phyloP scores from a whole-genome alignment of 2,888 invertebrate species.

The Gari tellinella region DNA sequence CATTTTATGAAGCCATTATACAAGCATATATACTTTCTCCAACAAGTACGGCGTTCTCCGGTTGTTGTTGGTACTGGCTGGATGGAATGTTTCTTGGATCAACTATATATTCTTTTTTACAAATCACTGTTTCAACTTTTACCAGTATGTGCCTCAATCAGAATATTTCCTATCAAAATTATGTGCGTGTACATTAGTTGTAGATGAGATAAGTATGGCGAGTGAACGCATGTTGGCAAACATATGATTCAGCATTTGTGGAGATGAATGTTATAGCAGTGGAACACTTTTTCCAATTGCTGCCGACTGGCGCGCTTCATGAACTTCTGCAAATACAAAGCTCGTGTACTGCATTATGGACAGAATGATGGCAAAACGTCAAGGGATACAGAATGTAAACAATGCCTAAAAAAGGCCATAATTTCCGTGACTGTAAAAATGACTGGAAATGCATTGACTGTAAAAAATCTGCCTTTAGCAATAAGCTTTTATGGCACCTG shows the following conservation, averaged over 20 bases:
- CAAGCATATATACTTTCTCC: slow-evolving; percentile 4
- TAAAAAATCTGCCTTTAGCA: background rate
- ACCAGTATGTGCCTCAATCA: slow-evolving; percentile 20
- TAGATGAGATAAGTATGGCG: slow-evolving; percentile 66
- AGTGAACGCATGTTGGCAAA: slow-evolving; percentile 35
- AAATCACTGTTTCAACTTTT: slow-evolving; percentile 36
- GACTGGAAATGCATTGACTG: too few species aligned
- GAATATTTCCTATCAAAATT: slow-evolving; percentile 18
- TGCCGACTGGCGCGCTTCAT: too few species aligned
- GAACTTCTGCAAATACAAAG: too few species aligned
- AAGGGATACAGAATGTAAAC: too few species aligned
- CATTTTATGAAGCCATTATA: slow-evolving; percentile 6
- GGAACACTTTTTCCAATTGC: too few species aligned
- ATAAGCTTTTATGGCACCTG: background rate
- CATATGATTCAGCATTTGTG: slow-evolving; percentile 13
- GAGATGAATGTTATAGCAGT: too few species aligned
- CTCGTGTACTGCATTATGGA: too few species aligned
- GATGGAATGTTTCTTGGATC: slow-evolving; percentile 39
- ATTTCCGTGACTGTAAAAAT: too few species aligned
- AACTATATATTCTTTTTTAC: slow-evolving; percentile 49
- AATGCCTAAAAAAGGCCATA: too few species aligned
- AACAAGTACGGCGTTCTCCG: slow-evolving; percentile 7
- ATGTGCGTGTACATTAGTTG: slow-evolving; percentile 39
- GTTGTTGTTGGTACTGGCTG: slow-evolving; percentile 52
- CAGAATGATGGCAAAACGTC: too few species aligned